Evolutionary conservation across 2,113 vertebrate species (phyloP).

Genomic region (Nothobranchius kuhntae): DNA sequence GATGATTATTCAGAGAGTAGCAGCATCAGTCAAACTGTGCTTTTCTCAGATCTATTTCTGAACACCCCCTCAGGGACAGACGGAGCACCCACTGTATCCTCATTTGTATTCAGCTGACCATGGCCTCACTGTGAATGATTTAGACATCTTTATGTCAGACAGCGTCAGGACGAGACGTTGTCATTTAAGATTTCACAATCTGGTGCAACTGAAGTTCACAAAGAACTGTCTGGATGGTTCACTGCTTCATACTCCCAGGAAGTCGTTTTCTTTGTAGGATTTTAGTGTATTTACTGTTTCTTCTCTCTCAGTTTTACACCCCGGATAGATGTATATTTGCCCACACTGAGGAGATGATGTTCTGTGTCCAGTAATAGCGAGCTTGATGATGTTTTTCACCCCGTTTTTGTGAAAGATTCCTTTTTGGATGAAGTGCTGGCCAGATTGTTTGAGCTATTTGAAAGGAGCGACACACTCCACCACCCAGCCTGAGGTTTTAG

Average conservation of each 20-base stretch:
- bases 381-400: conserved; percentile 72
- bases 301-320: conserved; percentile 85
- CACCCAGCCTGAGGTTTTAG: conserved; percentile 90
- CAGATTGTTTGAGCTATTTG: conserved; percentile 94
- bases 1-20: conserved; percentile 93
- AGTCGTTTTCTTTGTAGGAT: conserved; percentile 89
- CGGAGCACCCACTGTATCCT: conserved; percentile 74
- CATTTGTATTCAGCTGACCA: conserved; percentile 79
- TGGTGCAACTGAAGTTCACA: conserved; percentile 11
- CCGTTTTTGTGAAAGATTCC: conserved; percentile 89
- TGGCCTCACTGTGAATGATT: conserved; percentile 74
- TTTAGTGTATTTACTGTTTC: conserved; percentile 91
- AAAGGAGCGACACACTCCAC: conserved; percentile 85
- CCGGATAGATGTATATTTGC: conserved; percentile 91
- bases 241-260: conserved; percentile 35
- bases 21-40: conserved; percentile 88
- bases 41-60: conserved; percentile 71
- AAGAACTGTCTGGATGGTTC: conserved; percentile 20
- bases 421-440: conserved; percentile 88
- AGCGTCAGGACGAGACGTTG: conserved; percentile 16
- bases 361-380: conserved; percentile 82
- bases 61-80: conserved; percentile 61
- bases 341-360: conserved; percentile 84
- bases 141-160: conserved; percentile 66
- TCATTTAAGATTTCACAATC: conserved; percentile 46